phyloP scores from a whole-genome alignment of 2,888 invertebrate species.

The Cephus spinipes region DNA sequence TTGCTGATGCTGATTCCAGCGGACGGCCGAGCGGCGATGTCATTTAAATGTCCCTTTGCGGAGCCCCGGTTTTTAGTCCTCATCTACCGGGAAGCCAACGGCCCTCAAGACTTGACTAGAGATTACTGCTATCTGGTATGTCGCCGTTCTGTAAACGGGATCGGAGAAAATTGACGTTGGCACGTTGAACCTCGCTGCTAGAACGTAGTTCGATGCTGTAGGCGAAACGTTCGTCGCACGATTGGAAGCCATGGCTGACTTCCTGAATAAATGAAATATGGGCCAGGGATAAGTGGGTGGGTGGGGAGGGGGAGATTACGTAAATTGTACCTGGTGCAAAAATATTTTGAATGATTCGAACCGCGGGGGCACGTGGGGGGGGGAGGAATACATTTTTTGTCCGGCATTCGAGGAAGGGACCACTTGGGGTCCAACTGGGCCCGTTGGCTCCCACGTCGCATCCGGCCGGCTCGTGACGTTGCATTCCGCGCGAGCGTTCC shows the following conservation, averaged over 20 bases:
- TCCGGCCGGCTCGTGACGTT: constrained; percentile 34
- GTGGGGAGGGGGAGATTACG: background rate
- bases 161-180: background rate
- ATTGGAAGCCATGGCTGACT: background rate
- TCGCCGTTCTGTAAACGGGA: background rate
- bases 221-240: background rate
- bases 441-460: constrained; percentile 16
- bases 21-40: constrained; percentile 47
- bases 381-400: background rate
- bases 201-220: background rate
- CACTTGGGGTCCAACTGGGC: background rate
- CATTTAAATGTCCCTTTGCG: constrained; percentile 64
- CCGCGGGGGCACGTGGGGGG: background rate
- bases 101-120: constrained; percentile 30
- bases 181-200: background rate
- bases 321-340: background rate
- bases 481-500: constrained; percentile 37
- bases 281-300: background rate
- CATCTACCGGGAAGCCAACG: constrained; percentile 55
- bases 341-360: background rate
- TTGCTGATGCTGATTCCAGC: constrained; percentile 31
- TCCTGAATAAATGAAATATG: background rate
- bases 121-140: constrained; percentile 4
- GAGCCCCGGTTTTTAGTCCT: constrained; percentile 60
- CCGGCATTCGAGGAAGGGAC: background rate